Conservation (phyloP, 2,888 invertebrate species). For the Sminthurides aquaticus region DNA sequence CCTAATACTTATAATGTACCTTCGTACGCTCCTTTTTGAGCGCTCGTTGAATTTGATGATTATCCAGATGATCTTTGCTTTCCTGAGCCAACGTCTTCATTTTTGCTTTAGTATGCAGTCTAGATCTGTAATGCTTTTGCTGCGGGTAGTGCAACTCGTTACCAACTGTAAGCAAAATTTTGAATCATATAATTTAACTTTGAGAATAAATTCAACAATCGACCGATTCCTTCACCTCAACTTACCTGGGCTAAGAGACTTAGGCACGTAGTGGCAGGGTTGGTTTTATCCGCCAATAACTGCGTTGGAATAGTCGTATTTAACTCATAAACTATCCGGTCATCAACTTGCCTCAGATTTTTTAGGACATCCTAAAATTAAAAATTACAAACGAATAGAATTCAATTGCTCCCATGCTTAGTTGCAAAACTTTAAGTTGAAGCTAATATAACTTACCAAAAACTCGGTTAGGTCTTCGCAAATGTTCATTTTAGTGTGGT, state of each 20-base stretch:
- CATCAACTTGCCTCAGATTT: conserved; percentile 77
- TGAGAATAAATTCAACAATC: neutral
- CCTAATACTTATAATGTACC: conserved; percentile 26
- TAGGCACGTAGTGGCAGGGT: conserved; percentile 64
- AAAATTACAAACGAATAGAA: neutral
- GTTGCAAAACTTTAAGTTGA: neutral
- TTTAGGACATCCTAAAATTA: conserved; percentile 66
- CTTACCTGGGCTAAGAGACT: conserved; percentile 65
- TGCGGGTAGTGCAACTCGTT: conserved; percentile 60
- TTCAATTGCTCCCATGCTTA: neutral
- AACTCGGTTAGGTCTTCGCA: conserved; percentile 41
- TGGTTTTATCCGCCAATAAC: conserved; percentile 70
- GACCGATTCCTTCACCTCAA: neutral
- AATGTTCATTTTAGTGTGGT: conserved; percentile 10
- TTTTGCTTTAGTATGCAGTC: conserved; percentile 59
- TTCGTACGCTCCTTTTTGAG: conserved; percentile 66
- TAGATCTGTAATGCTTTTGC: conserved; percentile 73
- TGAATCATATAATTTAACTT: neutral
- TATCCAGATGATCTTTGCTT: conserved; percentile 57
- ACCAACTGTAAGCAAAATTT: conserved; percentile 47
- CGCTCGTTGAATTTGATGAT: conserved; percentile 59
- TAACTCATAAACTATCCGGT: conserved; percentile 78
- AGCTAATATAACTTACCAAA: conserved; percentile 28
- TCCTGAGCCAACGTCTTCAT: conserved; percentile 63
- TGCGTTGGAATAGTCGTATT: conserved; percentile 81